Base-by-base conservation (phyloP, 1,140 invertebrate species). In the Pararge aegeria region DNA sequence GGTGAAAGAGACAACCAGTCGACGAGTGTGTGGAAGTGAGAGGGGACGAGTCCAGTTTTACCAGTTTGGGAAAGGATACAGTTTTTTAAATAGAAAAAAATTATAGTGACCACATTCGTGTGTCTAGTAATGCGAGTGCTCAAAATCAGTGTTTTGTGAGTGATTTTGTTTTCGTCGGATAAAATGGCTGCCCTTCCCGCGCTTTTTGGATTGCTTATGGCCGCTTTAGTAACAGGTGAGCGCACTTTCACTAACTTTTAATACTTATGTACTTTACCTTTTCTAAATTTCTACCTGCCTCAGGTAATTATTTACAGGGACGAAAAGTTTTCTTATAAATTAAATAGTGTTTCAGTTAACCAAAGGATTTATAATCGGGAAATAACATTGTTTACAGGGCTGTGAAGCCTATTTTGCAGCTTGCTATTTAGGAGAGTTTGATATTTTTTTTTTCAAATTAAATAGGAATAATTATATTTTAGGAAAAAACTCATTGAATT, bases 181-280 rank as follows among this genome's bases (percentile, higher is more conserved):
- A 82, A 80, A 72, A 83, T 83, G 81, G 81, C 78, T 21, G 72
- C 48, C 61, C 61, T 83, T 83, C 75, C 81, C 80, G 80, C 80
- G 62, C 61, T 81, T 81, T 79, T 83, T 56, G 77, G 75, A 72
- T 65, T 81, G 46, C 57, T 81, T 13, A 50, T 83, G 57, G 72
- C 69, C 54, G 68, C 51, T 52, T 42, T 80, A 61, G 80, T 83
- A 19, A 72, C 72, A 83, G 80, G 80, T 83, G 49, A 75, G 75
- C 5, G 21, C 12, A 20, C 19, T 46, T 46, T 21, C 38, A 40
- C 5, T 40, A 16, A 40, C 38, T 40, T 40, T 40, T 40, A 40
- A 40, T 40, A 16, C n/a, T n/a, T n/a, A n/a, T 3, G 30, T 34
- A n/a, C 30, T 34, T 34, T 1, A 34, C 7, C 30, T 34, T 34